phyloP scores from a whole-genome alignment of 2,113 vertebrate species.

The Oryzias curvinotus region DNA sequence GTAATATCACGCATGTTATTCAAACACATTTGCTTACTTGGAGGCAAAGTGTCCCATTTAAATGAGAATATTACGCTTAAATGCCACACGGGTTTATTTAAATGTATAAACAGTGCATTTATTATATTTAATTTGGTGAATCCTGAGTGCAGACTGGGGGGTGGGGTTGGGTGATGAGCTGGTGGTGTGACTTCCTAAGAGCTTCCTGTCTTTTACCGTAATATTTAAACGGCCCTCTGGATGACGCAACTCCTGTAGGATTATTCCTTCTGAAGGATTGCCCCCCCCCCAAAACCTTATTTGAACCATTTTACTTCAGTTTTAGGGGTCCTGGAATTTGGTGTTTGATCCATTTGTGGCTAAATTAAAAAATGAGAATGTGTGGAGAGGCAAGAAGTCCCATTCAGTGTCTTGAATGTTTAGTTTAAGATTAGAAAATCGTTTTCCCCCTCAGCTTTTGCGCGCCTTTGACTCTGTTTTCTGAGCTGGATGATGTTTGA shows the following conservation, averaged over 20 bases:
- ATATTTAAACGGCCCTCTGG: slow-evolving; percentile 39
- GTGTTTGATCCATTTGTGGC: slow-evolving; percentile 66
- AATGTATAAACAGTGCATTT: slow-evolving; percentile 64
- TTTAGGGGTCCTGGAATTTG: slow-evolving; percentile 62
- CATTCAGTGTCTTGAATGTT: slow-evolving; percentile 17
- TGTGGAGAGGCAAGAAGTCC: slow-evolving; percentile 16
- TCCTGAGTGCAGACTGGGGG: slow-evolving; percentile 48
- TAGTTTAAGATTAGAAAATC: slow-evolving; percentile 25
- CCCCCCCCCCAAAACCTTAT: slow-evolving; percentile 57
- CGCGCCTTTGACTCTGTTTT: slow-evolving; percentile 54
- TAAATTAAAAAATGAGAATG: slow-evolving; percentile 66
- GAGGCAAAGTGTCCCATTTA: slow-evolving; percentile 71
- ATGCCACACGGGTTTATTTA: slow-evolving; percentile 69
- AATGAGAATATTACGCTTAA: slow-evolving; percentile 69
- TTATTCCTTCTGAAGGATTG: slow-evolving; percentile 40
- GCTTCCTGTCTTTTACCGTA: slow-evolving; percentile 42
- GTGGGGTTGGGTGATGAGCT: slow-evolving; percentile 27
- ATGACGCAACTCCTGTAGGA: slow-evolving; percentile 66
- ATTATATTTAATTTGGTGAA: slow-evolving; percentile 57
- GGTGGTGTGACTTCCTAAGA: slow-evolving; percentile 69
- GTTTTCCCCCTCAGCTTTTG: slow-evolving; percentile 66
- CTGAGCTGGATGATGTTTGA: slow-evolving; percentile 30
- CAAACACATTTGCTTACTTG: slow-evolving; percentile 66
- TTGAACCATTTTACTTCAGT: slow-evolving; percentile 13
- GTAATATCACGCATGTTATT: slow-evolving; percentile 71